Conservation (phyloP, 2,888 invertebrate species). For the Ophion slaviceki region DNA sequence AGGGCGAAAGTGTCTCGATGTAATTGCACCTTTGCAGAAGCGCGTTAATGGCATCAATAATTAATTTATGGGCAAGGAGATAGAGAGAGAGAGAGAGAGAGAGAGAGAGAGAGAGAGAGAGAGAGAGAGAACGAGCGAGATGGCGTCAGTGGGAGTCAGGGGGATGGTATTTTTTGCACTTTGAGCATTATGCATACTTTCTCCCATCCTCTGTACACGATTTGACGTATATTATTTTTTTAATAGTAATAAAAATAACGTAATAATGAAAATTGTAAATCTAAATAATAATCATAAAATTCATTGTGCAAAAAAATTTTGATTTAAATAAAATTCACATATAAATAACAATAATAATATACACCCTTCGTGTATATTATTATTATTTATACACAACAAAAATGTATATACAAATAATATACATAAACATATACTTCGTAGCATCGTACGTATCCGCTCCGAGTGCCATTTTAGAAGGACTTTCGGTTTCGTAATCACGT, state of each 20-base stretch:
- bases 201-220: conserved; percentile 15
- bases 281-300: neutral
- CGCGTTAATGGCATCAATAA: conserved; percentile 61
- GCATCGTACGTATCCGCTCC: no score
- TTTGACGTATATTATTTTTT: neutral
- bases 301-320: no score
- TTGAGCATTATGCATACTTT: conserved; percentile 38
- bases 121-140: conserved; percentile 6
- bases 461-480: no score
- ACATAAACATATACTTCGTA: neutral
- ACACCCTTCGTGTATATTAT: no score
- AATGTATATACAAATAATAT: no score
- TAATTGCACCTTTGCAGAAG: conserved; percentile 57
- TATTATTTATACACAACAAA: no score
- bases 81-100: conserved; percentile 16
- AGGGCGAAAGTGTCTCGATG: conserved; percentile 26
- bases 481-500: neutral
- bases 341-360: no score
- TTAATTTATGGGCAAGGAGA: conserved; percentile 54
- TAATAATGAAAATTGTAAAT: neutral
- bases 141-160: neutral
- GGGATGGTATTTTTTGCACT: conserved; percentile 24
- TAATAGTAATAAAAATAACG: neutral
- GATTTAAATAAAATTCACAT: no score
- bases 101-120: conserved; percentile 14